phyloP scores from a whole-genome alignment of 2,888 invertebrate species.

The Lottia gigantea region DNA sequence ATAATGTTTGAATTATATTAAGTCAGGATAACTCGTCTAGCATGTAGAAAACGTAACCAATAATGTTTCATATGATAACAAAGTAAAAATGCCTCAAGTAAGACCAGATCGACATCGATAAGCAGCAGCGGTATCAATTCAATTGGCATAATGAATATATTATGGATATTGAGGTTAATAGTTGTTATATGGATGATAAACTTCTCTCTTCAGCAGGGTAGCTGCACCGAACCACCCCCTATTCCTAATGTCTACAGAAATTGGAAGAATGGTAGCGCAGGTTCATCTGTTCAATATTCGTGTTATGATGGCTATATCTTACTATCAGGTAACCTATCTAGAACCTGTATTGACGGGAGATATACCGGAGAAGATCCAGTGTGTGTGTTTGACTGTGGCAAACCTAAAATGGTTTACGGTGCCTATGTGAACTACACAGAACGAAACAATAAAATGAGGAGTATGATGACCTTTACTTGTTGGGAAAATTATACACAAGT shows the following conservation, averaged over 20 bases:
- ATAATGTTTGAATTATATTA: too few species aligned
- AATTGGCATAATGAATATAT: too few species aligned
- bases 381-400: slow-evolving; percentile 14
- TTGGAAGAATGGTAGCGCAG: slow-evolving; percentile 8
- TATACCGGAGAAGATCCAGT: slow-evolving; percentile 16
- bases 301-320: slow-evolving; percentile 18
- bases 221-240: slow-evolving; percentile 18
- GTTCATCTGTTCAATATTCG: not conserved
- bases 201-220: not conserved
- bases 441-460: not conserved
- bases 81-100: too few species aligned
- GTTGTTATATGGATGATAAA: not conserved
- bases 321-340: slow-evolving; percentile 7
- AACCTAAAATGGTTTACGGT: not conserved
- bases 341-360: slow-evolving; percentile 5
- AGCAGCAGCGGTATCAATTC: too few species aligned
- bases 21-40: too few species aligned
- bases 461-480: not conserved
- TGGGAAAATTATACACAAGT: not conserved
- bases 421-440: not conserved
- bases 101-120: too few species aligned
- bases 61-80: too few species aligned
- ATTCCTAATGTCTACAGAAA: slow-evolving; percentile 20
- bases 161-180: too few species aligned
- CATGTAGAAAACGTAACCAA: too few species aligned